These are phyloP conservation scores for Gisinianus flammeolus DNA, from an alignment of 2,888 invertebrate species.

Conservation along the genomic window DNA sequence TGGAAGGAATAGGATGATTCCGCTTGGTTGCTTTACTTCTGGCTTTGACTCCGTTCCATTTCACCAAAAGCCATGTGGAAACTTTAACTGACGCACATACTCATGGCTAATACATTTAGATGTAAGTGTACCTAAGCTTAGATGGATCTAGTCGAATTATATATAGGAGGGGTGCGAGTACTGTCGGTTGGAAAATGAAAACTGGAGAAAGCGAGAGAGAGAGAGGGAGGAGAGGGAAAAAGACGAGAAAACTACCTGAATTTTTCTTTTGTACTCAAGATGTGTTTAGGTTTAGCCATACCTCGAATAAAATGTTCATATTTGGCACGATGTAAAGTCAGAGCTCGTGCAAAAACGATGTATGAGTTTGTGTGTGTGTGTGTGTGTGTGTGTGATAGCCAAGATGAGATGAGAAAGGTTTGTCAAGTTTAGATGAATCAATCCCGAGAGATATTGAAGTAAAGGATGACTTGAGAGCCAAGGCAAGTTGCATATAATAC, in stretches of 20 bases:
- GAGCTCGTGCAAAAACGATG: not conserved
- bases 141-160: not conserved
- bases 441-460: slow-evolving; percentile 7
- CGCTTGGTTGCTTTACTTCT: not conserved
- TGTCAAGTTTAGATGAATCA: slow-evolving; percentile 13
- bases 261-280: not conserved
- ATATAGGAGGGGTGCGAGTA: not conserved
- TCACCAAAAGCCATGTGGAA: slow-evolving; percentile 7
- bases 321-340: slow-evolving; percentile 1
- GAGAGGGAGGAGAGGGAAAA: not conserved
- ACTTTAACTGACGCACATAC: not conserved
- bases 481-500: slow-evolving; percentile 10
- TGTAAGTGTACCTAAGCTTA: not conserved
- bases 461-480: slow-evolving; percentile 13
- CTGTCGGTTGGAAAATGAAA: not conserved
- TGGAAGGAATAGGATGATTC: slow-evolving; percentile 11
- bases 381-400: not conserved
- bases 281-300: not conserved
- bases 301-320: slow-evolving; percentile 7
- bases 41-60: slow-evolving; percentile 1
- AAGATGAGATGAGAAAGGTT: slow-evolving; percentile 18
- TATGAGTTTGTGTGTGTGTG: no score
- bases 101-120: no score
- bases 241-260: not conserved
- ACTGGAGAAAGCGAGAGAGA: not conserved